A percentile compares a stretch with the other conserved stretches of the same genome.
These are phyloP conservation scores for Oryzias woworae DNA, from an alignment of 2,113 vertebrate genomes.

Conservation along the genomic window DNA sequence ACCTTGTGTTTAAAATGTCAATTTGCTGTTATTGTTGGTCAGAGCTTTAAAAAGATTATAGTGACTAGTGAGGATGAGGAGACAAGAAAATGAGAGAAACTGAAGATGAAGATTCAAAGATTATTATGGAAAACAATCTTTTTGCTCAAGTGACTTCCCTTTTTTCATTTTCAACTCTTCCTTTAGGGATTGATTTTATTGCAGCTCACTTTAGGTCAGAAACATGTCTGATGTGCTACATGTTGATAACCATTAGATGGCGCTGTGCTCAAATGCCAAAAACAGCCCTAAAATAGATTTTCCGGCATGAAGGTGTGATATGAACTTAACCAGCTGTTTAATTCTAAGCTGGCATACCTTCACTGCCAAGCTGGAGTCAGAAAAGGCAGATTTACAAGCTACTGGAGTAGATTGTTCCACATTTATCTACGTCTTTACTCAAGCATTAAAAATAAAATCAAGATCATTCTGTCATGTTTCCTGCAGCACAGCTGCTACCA, in stretches of 20 bases:
- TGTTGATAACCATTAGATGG: conserved; percentile 45
- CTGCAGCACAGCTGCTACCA: conserved; percentile 9
- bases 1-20: no score
- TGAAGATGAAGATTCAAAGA: conserved; percentile 80
- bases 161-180: no score
- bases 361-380: no score
- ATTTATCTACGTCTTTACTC: no score
- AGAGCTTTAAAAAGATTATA: conserved; percentile 61
- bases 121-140: conserved; percentile 75
- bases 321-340: conserved; percentile 6
- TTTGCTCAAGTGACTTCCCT: no score
- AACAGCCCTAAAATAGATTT: conserved; percentile 11
- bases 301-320: conserved; percentile 19
- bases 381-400: no score
- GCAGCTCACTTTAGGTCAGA: conserved; percentile 2
- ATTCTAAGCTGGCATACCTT: no score
- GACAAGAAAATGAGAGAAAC: conserved; percentile 61
- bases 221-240: neutral
- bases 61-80: conserved; percentile 53
- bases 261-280: conserved; percentile 27
- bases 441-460: no score
- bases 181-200: no score
- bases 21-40: no score
- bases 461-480: neutral
- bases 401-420: no score